Base-by-base conservation (phyloP, 2,888 invertebrate genomes). In the Rambutsinella grinnellia region DNA sequence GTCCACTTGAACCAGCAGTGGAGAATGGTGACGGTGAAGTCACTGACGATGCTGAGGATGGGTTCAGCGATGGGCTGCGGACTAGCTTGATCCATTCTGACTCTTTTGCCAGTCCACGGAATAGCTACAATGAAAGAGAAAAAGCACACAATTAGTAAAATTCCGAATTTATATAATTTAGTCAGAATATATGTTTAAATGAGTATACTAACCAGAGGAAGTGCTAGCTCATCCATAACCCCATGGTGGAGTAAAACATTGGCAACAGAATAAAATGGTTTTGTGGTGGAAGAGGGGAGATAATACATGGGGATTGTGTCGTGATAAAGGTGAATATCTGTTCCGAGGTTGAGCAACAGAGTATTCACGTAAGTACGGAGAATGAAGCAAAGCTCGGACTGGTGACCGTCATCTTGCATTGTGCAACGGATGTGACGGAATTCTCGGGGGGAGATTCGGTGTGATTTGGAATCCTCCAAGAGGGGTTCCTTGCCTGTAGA, bases 401-500 rank as follows among this genome's bases (percentile, higher is more conserved):
- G 80, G 53, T 83, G 83, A 56, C 81, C 79, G 61, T 83, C 83
- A 24, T 84, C 83, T 46, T 81, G 80, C 47, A 80, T 75, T 15
- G 84, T 83, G 51, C 85, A 85, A 2, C 84, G 82, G 54, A 85
- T 83, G 70, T 84, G 84, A n/a, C 83, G 79, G 75, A 84, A 84
- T 58, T 84, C 84, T 56, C 82, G 61, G 1, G 84, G 84, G 36
- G 84, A 82, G 26, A 85, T 81, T 49, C 85, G 78, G 61, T 84
- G 84, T 6, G 83, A 82, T 53, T 81, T 79, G 23, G 78, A 76
- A 76, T 84, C 82, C 46, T 82, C 83, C 17, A 71, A 51, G 28
- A 58, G 44, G 23, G 24, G 53, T 0, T 44, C 69, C 36, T 17
- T 28, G 15, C 72, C 77, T 58, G 66, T 24, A 66, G 70, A 23